Base-by-base conservation (phyloP, 1,140 invertebrate genomes). In the Leptinotarsa texana region DNA sequence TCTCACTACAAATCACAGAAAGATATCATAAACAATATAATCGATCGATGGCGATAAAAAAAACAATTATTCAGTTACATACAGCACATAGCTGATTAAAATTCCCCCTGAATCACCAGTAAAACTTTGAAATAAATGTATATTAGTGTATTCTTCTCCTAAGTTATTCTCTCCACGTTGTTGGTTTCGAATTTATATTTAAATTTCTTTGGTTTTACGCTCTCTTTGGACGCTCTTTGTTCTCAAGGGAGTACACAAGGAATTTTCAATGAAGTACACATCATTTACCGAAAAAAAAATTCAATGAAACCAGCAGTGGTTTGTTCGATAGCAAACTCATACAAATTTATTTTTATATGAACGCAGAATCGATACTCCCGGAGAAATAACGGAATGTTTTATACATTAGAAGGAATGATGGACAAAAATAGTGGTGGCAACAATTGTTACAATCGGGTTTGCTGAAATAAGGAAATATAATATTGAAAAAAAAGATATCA, bases 151-250 rank as follows among this genome's bases (percentile, higher is more conserved):
- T 57, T 57, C 51, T 4, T 18, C 15, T 57, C 51, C 51, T 18
- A 5, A 57, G 13, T 57, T 57, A 57, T 57, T 57, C 51, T 57
- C 51, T 57, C 2, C 51, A 57, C 51, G 51, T 57, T 57, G 51
- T 18, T 18, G 51, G 4, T 57, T 18, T 57, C 51, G 51, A 57
- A 57, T 57, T 57, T 57, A 57, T 57, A 57, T 57, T 57, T 57
- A 57, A 57, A 57, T 57, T 57, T 57, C 51, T 57, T 57, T 57
- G 51, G 51, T 57, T 57, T 57, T 57, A 57, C 51, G 51, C n/a
- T 57, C 51, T 57, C n/a, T 57, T 18, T 57, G 17, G 51, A 57
- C n/a, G 51, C 51, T 57, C 51, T 57, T 57, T 57, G 51, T 57
- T 57, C 17, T 57, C 51, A 57, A 57, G 13, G 17, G 51, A 57